phyloP scores from a whole-genome alignment of 2,113 vertebrate species.

The Coryphaenoides rupestris region DNA sequence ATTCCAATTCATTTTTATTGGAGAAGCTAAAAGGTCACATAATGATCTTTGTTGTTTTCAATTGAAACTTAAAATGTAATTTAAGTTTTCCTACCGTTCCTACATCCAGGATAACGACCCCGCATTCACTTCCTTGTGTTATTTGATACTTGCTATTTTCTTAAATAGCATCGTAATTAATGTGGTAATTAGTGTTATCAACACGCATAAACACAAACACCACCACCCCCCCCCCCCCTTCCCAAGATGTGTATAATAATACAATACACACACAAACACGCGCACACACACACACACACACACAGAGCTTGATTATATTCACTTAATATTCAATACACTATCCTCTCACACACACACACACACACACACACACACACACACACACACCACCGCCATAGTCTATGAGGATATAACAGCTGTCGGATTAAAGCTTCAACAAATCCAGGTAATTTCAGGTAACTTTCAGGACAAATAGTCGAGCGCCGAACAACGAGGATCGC shows the following conservation, averaged over 20 bases:
- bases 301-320: neutral
- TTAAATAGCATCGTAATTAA: too few relatives aligned
- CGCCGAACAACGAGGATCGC: neutral
- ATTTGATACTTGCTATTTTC: too few relatives aligned
- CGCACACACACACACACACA: conserved; percentile 2
- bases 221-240: too few relatives aligned
- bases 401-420: neutral
- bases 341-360: conserved; percentile 9
- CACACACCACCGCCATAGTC: conserved; percentile 8
- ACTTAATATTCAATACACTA: too few relatives aligned
- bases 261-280: conserved; percentile 27
- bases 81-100: too few relatives aligned
- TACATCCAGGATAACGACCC: too few relatives aligned
- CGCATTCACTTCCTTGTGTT: too few relatives aligned
- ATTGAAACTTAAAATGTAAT: too few relatives aligned
- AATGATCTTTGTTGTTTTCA: too few relatives aligned
- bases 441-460: conserved; percentile 10
- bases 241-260: neutral
- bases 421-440: conserved; percentile 11
- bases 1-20: too few relatives aligned
- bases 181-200: too few relatives aligned
- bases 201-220: conserved; percentile 11
- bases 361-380: conserved; percentile 12
- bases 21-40: too few relatives aligned
- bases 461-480: neutral